A percentile compares a stretch with the other conserved stretches of the same genome.
These are phyloP conservation scores for Perca flavescens DNA, from an alignment of 2,113 vertebrate genomes.

Conservation along the genomic window DNA sequence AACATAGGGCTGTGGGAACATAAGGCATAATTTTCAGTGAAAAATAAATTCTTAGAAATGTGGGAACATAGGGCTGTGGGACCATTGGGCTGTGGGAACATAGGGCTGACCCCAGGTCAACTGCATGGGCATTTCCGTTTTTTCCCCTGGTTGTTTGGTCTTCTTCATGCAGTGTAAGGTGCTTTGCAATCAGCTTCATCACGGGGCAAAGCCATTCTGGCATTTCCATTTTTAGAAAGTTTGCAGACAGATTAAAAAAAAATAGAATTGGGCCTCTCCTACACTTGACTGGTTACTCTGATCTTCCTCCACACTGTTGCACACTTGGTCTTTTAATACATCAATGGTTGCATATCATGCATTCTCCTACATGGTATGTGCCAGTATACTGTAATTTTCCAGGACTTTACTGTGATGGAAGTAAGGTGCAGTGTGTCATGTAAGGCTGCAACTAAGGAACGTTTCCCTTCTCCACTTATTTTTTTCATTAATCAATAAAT, in stretches of 20 bases:
- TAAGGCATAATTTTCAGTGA: too few relatives aligned
- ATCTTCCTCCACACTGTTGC: constrained; percentile 32
- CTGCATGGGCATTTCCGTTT: constrained; percentile 29
- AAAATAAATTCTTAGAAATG: too few relatives aligned
- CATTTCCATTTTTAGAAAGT: constrained; percentile 22
- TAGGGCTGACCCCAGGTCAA: not conserved
- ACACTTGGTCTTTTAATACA: too few relatives aligned
- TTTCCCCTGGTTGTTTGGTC: constrained; percentile 9
- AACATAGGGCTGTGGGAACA: too few relatives aligned
- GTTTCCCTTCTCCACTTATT: too few relatives aligned
- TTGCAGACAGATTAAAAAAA: not conserved
- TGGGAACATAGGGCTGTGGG: too few relatives aligned
- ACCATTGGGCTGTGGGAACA: too few relatives aligned
- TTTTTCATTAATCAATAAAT: not conserved
- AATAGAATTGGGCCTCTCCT: not conserved
- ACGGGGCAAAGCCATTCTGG: not conserved
- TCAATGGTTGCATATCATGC: not conserved
- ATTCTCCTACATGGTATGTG: constrained; percentile 1
- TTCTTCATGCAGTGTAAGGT: constrained; percentile 13
- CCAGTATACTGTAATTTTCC: not conserved
- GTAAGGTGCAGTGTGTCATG: not conserved
- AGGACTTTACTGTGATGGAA: not conserved
- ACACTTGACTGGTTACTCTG: constrained; percentile 20
- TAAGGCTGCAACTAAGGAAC: not conserved
- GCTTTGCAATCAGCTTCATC: constrained; percentile 1